Percentiles rank a stretch among this genome's conserved stretches.
These are phyloP conservation scores for Acrocyrtus sp. DNA, from an alignment of 2,888 invertebrate species.

Conservation along the genomic window DNA sequence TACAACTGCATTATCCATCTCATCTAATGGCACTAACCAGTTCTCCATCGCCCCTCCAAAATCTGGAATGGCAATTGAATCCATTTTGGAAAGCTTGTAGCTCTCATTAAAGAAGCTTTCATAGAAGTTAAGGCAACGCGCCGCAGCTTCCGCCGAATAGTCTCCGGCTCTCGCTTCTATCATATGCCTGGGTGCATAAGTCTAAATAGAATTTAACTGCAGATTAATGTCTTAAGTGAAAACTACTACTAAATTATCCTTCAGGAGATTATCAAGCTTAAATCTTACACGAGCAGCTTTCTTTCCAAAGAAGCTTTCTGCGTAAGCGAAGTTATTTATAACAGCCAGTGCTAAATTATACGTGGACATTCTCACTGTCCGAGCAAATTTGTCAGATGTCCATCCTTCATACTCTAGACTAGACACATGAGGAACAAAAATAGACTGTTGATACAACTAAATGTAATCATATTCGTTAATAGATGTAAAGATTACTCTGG, in stretches of 20 bases:
- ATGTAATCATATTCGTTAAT: not conserved
- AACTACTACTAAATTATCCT: no score
- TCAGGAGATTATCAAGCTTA: no score
- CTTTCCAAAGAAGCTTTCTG: constrained; percentile 10
- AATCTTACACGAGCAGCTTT: constrained; percentile 34
- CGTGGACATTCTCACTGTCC: constrained; percentile 47
- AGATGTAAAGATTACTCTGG: constrained; percentile 19
- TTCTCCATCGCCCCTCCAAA: constrained; percentile 45
- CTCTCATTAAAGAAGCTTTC: constrained; percentile 36
- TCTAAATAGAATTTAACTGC: not conserved
- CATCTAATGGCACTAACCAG: not conserved
- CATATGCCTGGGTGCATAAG: constrained; percentile 33
- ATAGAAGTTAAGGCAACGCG: constrained; percentile 37
- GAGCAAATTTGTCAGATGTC: constrained; percentile 37
- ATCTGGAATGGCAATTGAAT: constrained; percentile 41
- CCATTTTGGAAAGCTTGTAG: constrained; percentile 53
- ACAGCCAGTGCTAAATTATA: constrained; percentile 49
- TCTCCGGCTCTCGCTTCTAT: constrained; percentile 36
- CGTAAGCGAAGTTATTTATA: constrained; percentile 39
- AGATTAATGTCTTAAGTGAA: not conserved
- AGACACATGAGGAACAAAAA: not conserved
- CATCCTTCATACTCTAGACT: constrained; percentile 35
- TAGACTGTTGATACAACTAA: not conserved
- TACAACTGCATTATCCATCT: constrained; percentile 1
- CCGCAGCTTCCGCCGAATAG: constrained; percentile 40